Conservation (phyloP, 2,797 vertebrate species). For the Acanthornis magna region DNA sequence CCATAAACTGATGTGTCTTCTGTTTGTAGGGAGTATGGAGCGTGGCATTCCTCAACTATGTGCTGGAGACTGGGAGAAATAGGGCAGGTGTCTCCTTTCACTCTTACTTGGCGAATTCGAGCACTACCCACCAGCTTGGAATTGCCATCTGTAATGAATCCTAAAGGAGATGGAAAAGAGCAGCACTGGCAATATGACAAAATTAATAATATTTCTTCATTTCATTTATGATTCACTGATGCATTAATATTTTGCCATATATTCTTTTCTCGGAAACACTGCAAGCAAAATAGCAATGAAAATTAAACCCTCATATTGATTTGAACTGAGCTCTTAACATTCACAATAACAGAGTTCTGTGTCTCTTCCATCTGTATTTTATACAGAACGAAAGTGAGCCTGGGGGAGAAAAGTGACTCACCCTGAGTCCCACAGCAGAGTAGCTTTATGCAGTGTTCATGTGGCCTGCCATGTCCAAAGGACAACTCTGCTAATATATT, state of each 20-base stretch:
- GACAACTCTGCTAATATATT: not conserved
- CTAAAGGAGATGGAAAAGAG: slow-evolving; percentile 69
- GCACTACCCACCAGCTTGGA: slow-evolving; percentile 90
- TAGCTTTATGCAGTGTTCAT: not conserved
- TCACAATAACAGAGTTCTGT: not conserved
- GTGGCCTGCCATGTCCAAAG: not conserved
- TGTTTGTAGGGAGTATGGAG: slow-evolving; percentile 83
- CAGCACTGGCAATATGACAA: not conserved
- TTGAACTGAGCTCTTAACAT: not conserved
- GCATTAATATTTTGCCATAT: not conserved
- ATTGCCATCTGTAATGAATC: slow-evolving; percentile 96
- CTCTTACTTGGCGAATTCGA: slow-evolving; percentile 90
- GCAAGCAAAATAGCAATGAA: not conserved
- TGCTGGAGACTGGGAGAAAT: slow-evolving; percentile 72
- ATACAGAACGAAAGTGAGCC: not conserved
- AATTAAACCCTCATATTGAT: not conserved
- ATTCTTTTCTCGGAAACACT: not conserved
- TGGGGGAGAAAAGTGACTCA: not conserved
- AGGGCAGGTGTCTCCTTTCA: slow-evolving; percentile 80
- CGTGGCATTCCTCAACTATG: slow-evolving; percentile 75
- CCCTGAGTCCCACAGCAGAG: not conserved
- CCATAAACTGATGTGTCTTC: slow-evolving; percentile 85
- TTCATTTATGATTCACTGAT: not conserved
- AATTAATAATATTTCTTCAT: not conserved
- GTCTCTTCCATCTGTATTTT: not conserved